Evolutionary conservation across 2,113 vertebrate species (phyloP), one percentile per base, ranked within the genome.

Genomic region (Alces alces): DNA sequence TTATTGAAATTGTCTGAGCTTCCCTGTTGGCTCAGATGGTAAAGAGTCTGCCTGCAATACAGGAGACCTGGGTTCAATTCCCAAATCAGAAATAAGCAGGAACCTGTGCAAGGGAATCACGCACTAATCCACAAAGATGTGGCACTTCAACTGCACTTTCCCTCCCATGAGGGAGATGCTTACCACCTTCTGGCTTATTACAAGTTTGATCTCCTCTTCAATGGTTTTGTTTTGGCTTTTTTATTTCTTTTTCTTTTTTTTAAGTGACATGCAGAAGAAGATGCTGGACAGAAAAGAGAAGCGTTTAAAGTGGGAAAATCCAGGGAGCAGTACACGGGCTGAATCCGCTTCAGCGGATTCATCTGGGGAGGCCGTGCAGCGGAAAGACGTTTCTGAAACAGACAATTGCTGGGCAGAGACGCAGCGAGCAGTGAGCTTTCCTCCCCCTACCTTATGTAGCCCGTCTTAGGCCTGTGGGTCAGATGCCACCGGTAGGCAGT

Each of bases 401-500:
- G 2, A 39, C 14, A 4, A 1, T 4, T 10, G 4, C 10, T 3
- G 9, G 11, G 21, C 0, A 27, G 78, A 36, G 2, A 2, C 0
- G 0, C 2, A 8, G 60, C 7, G 0, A 45, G 73, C 16, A 4
- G 3, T 0, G 3, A 6, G 45, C 13, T 0, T 0, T 91, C 64
- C 97, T 99, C 98, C 10, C 14, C 78, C 30, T 80, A 99, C 99
- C 99, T 99, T 97, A 99, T 99, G 97, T 99, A 99, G 55, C 99
- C 99, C 0, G 99, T 99, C 98, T 99, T 99, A n/a, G 99, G 99
- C 96, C 99, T 99, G 95, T 99, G 99, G 96, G 99, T 99, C 95
- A 99, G 99, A 97, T 99, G 99, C 99, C 99, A 99, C 99, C 99
- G 99, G 98, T 99, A 99, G 76, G 99, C 99, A 0, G 99, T 99